Conservation (phyloP, 2,113 vertebrate species). For the Chiloscyllium plagiosum region DNA sequence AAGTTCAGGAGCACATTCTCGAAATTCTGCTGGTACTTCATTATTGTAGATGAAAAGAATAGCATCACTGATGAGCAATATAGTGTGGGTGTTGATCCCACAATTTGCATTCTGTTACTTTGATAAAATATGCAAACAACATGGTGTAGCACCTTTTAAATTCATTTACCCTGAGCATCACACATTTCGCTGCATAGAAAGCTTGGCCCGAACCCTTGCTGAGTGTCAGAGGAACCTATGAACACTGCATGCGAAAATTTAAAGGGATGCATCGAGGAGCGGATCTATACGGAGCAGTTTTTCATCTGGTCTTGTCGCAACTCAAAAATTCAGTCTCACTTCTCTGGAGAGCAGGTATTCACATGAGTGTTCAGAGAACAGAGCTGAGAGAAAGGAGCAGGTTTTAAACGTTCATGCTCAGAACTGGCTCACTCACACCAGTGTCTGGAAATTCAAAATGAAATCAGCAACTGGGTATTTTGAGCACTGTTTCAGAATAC, state of each 20-base stretch:
- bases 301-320: neutral
- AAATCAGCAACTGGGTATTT: neutral
- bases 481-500: neutral
- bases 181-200: neutral
- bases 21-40: neutral
- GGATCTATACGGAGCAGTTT: neutral
- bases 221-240: neutral
- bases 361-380: neutral
- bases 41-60: neutral
- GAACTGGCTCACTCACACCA: neutral
- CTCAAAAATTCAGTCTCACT: neutral
- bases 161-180: neutral
- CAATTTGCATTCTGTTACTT: neutral
- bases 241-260: neutral
- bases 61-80: neutral
- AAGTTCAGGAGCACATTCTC: neutral
- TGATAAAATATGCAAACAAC: conserved; percentile 33
- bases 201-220: neutral
- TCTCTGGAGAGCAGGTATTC: no score
- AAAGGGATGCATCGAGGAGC: neutral
- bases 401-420: neutral
- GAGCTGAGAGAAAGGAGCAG: neutral
- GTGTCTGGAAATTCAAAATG: neutral
- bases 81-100: neutral
- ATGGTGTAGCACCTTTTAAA: conserved; percentile 31